Evolutionary conservation across 1,140 invertebrate species (phyloP), one percentile per base, ranked within the genome.

Genomic region (Hylyphantes graminicola): DNA sequence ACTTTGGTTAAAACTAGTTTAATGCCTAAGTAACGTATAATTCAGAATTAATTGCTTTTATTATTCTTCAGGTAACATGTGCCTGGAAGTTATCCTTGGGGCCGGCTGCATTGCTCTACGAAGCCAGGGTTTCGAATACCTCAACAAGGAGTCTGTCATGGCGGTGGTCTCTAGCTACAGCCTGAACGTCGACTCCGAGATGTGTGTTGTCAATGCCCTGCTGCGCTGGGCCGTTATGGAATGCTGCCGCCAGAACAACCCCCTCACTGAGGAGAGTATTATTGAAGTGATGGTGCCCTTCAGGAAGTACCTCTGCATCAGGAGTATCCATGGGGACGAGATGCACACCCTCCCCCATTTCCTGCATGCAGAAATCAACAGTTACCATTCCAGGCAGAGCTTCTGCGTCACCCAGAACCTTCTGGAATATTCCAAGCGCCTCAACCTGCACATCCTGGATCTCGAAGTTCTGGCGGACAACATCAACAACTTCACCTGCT

Each of bases 181-280:
- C 63, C 63, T 84, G 7, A 84, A 84, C 61, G 82, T 84, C 35
- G 82, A 84, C 70, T 64, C 73, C 2, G 82, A 84, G 53, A 84
- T 84, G 82, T 84, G 82, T 68, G 82, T 84, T 8, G 82, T 84
- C 9, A 84, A 84, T 59, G 82, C 82, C n/a, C 70, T 84, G 48
- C 74, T 84, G n/a, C 82, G 82, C 53, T 84, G 82, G 82, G 82
- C 74, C 15, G 82, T 84, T 13, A 84, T 84, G 82, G 82, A 84
- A 48, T 84, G 82, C 74, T 84, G 82, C 61, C 82, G 82, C 48
- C 82, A 84, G 70, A 84, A 84, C 17, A 84, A 84, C 61, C 82
- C 82, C 19, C 65, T 84, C 7, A 84, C 74, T 5, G 82, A 84
- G 63, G 82, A 84, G 61, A 84, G 82, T n/a, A 84, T 84, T 51